Evolutionary conservation across 1,140 invertebrate genomes (phyloP).

Genomic region (Helicoverpa armigera): DNA sequence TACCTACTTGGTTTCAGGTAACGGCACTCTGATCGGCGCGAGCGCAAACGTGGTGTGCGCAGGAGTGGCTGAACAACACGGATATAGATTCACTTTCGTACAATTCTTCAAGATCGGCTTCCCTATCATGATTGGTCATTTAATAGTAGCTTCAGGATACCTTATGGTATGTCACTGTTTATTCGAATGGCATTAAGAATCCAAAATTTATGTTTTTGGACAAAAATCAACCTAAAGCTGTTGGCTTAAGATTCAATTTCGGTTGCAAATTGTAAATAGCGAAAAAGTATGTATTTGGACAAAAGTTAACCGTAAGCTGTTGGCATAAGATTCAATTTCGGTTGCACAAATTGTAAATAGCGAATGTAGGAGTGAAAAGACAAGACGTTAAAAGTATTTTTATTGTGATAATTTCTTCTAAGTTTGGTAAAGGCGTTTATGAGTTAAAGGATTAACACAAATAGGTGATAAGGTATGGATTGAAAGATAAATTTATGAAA

Average conservation of each 20-base stretch:
- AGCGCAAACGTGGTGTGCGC: constrained; percentile 95
- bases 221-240: neutral
- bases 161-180: constrained; percentile 90
- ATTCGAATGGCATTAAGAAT: constrained; percentile 88
- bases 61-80: constrained; percentile 94
- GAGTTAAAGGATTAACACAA: too few species aligned
- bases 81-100: constrained; percentile 92
- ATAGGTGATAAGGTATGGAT: too few species aligned
- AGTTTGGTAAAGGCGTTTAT: too few species aligned
- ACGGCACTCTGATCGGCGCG: constrained; percentile 94
- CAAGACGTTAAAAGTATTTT: too few species aligned
- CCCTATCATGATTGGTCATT: constrained; percentile 91
- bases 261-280: too few species aligned
- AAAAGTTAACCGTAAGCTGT: neutral
- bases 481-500: too few species aligned
- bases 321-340: neutral
- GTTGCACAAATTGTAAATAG: too few species aligned
- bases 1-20: constrained; percentile 85
- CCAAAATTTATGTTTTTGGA: neutral
- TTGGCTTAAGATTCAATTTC: neutral
- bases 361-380: too few species aligned
- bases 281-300: neutral
- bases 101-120: constrained; percentile 94
- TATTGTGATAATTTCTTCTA: too few species aligned
- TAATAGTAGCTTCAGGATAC: constrained; percentile 85